Conservation (phyloP, 2,888 invertebrate species). For the Drosophila parthenogenetica region DNA sequence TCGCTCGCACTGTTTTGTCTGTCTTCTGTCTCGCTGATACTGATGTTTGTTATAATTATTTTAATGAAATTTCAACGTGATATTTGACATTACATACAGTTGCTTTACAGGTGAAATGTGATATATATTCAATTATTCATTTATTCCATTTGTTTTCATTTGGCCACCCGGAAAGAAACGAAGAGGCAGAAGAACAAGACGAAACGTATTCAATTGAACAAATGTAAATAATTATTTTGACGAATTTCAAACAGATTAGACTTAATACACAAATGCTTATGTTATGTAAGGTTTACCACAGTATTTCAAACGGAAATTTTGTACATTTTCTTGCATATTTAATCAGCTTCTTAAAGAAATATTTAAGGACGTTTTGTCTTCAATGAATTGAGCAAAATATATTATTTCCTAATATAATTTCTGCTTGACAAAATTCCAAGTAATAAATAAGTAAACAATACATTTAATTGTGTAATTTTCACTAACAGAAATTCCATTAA, state of each 20-base stretch:
- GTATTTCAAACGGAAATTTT: neutral
- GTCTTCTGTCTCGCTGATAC: constrained; percentile 5
- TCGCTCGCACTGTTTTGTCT: neutral
- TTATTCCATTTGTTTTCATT: constrained; percentile 61
- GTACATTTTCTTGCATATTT: constrained; percentile 8
- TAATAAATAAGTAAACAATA: neutral
- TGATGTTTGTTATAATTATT: constrained; percentile 66
- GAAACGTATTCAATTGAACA: constrained; percentile 9
- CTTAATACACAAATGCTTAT: constrained; percentile 24
- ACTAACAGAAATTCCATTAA: neutral
- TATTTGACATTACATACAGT: constrained; percentile 40
- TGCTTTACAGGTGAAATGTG: constrained; percentile 43
- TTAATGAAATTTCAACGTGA: constrained; percentile 71
- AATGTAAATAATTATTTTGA: constrained; percentile 33
- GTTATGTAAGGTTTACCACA: neutral
- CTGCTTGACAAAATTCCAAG: neutral
- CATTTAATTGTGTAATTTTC: neutral
- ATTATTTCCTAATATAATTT: neutral
- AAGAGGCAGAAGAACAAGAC: neutral
- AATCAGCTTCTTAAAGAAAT: neutral
- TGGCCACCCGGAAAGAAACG: constrained; percentile 17
- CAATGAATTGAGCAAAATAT: constrained; percentile 10
- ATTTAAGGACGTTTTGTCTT: neutral
- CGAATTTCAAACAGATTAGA: constrained; percentile 41
- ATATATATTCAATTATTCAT: constrained; percentile 64